Base-by-base conservation (phyloP, 2,888 invertebrate species). In the Scaptomyza polygonia region DNA sequence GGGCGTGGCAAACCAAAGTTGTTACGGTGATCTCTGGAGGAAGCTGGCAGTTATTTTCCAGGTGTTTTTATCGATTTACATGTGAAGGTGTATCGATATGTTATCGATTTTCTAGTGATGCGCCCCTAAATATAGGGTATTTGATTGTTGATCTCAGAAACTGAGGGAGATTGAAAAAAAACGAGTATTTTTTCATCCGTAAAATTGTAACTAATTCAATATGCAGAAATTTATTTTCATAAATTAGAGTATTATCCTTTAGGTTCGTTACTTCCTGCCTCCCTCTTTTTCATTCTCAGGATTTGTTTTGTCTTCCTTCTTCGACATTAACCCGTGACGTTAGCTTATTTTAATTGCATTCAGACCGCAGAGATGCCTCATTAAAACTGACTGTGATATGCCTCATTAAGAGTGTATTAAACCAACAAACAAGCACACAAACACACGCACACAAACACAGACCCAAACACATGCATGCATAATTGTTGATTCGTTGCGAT, bases 371-470 rank as follows among this genome's bases (percentile, higher is more conserved):
- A 61, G 77, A 64, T 59, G 78, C 66, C 78, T 84, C 79, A 84
- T 79, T 84, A 79, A 71, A 73, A 74, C 16, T 44, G 67, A 62
- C 72, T 67, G 49, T 74, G 85, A 80, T 80, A 85, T 76, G 83
- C 77, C 86, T 71, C 79, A 82, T 82, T 79, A 76, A 36, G 44
- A 57, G 67, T 45, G 43, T 63, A 72, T 52, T 39, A 49, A 34
- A 61, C 49, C 53, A 53, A 58, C 57, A 30, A 45, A 54, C 55
- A 44, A 34, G 34, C 43, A 44, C 40, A 30, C 40, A 30, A 32
- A n/a, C 48, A 11, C 32, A 11, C 6, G 5, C 21, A 51, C 44
- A 40, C 18, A 34, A 9, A 16, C 34, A 40, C 43, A 27, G 12
- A 45, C 12, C 25, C 11, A 27, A 3, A 34, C 25, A 44, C n/a